Percentiles rank a stretch among this genome's conserved stretches.
phyloP scores from a whole-genome alignment of 2,888 invertebrate genomes.

The Sturmia bella region DNA sequence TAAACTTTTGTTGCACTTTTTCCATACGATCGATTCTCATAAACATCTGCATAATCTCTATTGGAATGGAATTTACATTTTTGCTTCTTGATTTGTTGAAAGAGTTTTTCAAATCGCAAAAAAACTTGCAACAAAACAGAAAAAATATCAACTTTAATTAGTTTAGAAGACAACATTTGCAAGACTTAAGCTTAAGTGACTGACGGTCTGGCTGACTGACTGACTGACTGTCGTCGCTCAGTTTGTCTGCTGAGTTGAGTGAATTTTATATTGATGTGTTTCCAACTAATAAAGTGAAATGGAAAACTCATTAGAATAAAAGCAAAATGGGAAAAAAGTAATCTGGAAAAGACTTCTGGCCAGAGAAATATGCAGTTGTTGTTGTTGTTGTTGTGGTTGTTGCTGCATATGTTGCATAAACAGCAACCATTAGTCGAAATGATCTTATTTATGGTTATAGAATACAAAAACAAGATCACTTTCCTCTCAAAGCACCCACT shows the following conservation, averaged over 20 bases:
- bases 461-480: conserved; percentile 70
- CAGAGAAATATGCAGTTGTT: background rate
- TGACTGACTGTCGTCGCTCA: conserved; percentile 5
- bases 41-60: conserved; percentile 69
- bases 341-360: conserved; percentile 29
- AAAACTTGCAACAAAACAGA: background rate
- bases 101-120: conserved; percentile 19
- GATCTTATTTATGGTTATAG: conserved; percentile 70
- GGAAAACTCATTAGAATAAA: conserved; percentile 69
- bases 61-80: conserved; percentile 60
- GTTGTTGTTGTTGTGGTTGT: too few relatives aligned
- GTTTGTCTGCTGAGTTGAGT: conserved; percentile 13
- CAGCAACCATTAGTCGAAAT: conserved; percentile 66
- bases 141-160: conserved; percentile 61
- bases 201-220: background rate
- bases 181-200: conserved; percentile 24
- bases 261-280: conserved; percentile 31
- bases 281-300: conserved; percentile 68
- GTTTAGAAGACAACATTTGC: conserved; percentile 66
- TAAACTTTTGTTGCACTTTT: background rate
- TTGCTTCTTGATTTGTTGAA: conserved; percentile 62
- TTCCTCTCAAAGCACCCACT: conserved; percentile 64
- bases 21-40: conserved; percentile 43
- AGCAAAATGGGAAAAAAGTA: conserved; percentile 2
- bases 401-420: conserved; percentile 24